Evolutionary conservation across 2,797 vertebrate genomes (phyloP).

Genomic region (Aythya fuligula): DNA sequence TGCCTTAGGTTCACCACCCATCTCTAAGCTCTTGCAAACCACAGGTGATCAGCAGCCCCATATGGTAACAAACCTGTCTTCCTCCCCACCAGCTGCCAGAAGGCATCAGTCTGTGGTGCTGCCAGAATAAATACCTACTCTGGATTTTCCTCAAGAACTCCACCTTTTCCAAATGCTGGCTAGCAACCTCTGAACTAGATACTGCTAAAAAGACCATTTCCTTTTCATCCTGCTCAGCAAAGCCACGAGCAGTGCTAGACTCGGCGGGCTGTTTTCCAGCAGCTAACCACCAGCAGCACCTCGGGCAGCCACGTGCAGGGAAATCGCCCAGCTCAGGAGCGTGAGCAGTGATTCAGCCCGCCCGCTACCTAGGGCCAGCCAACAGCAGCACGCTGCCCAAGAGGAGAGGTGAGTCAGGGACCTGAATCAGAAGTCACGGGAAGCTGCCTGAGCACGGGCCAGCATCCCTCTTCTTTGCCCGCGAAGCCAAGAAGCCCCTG

Average conservation of each 20-base stretch:
- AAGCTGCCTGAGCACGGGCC: neutral
- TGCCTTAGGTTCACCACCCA: neutral
- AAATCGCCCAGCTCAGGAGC: neutral
- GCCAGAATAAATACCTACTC: neutral
- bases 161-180: neutral
- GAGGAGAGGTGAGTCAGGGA: neutral
- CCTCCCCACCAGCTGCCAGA: neutral
- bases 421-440: neutral
- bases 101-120: neutral
- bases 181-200: neutral
- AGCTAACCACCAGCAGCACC: accelerated
- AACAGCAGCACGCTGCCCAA: neutral
- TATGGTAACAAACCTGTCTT: neutral
- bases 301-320: neutral
- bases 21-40: neutral
- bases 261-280: neutral
- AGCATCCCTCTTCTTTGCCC: neutral
- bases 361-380: neutral
- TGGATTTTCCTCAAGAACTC: neutral
- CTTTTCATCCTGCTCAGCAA: neutral
- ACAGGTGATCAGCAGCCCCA: neutral
- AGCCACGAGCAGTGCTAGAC: neutral
- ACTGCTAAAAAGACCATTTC: neutral
- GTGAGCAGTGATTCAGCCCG: neutral
- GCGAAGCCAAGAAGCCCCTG: neutral